These are phyloP conservation scores for Himalopsyche anomala DNA, from an alignment of 2,888 invertebrate genomes.

Conservation along the genomic window DNA sequence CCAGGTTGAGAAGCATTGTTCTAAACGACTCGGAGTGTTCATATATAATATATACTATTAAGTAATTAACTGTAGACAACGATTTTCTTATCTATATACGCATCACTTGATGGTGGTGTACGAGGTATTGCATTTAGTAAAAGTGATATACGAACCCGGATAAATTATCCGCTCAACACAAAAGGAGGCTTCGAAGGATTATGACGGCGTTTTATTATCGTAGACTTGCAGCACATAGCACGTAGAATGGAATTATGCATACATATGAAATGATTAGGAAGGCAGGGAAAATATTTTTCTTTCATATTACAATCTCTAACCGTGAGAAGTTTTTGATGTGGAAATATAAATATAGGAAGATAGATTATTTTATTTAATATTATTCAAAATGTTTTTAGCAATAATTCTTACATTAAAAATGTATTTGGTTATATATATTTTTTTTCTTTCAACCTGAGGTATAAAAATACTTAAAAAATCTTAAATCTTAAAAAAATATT, in stretches of 20 bases:
- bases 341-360: background rate
- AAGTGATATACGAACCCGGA: slow-evolving; percentile 4
- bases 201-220: slow-evolving; percentile 11
- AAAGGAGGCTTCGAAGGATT: background rate
- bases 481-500: too few relatives aligned
- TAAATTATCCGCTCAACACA: slow-evolving; percentile 27
- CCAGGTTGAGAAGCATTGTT: too few relatives aligned
- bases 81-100: too few relatives aligned
- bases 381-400: too few relatives aligned
- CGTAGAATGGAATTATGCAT: slow-evolving; percentile 14
- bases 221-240: background rate
- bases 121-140: background rate
- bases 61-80: too few relatives aligned
- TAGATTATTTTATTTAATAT: too few relatives aligned
- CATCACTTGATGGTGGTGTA: background rate
- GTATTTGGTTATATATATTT: too few relatives aligned
- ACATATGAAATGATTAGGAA: slow-evolving; percentile 7
- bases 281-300: background rate
- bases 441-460: too few relatives aligned
- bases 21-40: too few relatives aligned
- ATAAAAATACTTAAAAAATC: too few relatives aligned
- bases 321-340: background rate
- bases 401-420: too few relatives aligned
- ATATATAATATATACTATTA: too few relatives aligned
- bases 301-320: background rate